Evolutionary conservation across 2,797 vertebrate species (phyloP).

Genomic region (Enteromius anoplus): DNA sequence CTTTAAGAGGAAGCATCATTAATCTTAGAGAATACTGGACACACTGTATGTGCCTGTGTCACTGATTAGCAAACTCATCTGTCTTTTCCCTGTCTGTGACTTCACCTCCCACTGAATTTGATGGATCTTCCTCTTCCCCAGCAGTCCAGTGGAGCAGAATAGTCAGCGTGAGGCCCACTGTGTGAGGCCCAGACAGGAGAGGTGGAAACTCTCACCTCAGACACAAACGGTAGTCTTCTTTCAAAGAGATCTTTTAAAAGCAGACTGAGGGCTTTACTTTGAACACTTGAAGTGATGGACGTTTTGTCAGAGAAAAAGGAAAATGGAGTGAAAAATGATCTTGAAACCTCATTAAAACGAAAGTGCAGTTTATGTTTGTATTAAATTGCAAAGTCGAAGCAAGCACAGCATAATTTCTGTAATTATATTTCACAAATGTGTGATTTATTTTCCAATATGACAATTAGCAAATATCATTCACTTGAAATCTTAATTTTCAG

Average conservation of each 20-base stretch:
- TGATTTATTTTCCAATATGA: neutral
- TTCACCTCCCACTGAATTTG: conserved; percentile 56
- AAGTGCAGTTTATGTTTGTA: conserved; percentile 14
- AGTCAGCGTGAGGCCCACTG: conserved; percentile 43
- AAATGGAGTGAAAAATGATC: neutral
- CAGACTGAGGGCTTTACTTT: conserved; percentile 9
- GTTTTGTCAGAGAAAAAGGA: neutral
- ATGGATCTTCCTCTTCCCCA: conserved; percentile 47
- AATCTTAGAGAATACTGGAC: conserved; percentile 50
- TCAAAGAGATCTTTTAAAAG: conserved; percentile 8
- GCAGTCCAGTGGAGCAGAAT: conserved; percentile 39
- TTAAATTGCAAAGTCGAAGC: conserved; percentile 1
- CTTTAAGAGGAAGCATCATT: conserved; percentile 42
- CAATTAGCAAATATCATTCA: conserved; percentile 21
- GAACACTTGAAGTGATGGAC: neutral
- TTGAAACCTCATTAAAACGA: conserved; percentile 2
- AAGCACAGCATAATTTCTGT: neutral
- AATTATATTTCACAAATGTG: conserved; percentile 24
- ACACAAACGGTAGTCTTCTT: conserved; percentile 2
- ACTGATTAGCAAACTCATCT: conserved; percentile 59
- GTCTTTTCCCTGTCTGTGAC: conserved; percentile 51
- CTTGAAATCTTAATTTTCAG: conserved; percentile 1
- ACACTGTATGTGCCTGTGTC: conserved; percentile 48
- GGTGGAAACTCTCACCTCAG: conserved; percentile 37
- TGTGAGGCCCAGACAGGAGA: conserved; percentile 49